These are phyloP conservation scores for Eurypyga helias DNA, from an alignment of 2,113 vertebrate species.

Conservation along the genomic window DNA sequence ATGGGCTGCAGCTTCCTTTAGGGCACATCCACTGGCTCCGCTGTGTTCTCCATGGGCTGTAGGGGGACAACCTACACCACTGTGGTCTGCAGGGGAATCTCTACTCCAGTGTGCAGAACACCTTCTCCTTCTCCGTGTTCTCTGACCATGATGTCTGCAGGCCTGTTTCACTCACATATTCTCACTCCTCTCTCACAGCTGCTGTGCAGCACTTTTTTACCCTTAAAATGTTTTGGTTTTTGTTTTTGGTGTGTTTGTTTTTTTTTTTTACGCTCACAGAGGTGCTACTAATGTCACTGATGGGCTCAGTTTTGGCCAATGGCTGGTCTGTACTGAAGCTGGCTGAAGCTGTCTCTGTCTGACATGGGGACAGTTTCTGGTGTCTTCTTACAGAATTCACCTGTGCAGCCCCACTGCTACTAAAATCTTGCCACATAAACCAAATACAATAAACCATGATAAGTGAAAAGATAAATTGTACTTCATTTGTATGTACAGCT, in stretches of 20 bases:
- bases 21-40: background rate
- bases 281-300: background rate
- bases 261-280: background rate
- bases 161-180: background rate
- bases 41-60: background rate
- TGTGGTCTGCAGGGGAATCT: background rate
- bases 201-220: accelerated
- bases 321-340: background rate
- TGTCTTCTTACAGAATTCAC: background rate
- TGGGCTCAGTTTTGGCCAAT: background rate
- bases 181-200: background rate
- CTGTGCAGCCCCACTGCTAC: accelerated
- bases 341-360: background rate
- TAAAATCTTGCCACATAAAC: background rate
- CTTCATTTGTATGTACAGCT: background rate
- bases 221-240: too few relatives aligned
- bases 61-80: background rate
- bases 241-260: too few relatives aligned
- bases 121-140: background rate
- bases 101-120: accelerated
- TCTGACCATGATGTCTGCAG: background rate
- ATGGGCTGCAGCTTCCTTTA: background rate
- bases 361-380: background rate
- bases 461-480: background rate
- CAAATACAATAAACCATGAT: background rate